A percentile compares a stretch with the other conserved stretches of the same genome.
These are phyloP conservation scores for Epsilonema sp. DNA, from an alignment of 2,888 invertebrate species.

Conservation along the genomic window DNA sequence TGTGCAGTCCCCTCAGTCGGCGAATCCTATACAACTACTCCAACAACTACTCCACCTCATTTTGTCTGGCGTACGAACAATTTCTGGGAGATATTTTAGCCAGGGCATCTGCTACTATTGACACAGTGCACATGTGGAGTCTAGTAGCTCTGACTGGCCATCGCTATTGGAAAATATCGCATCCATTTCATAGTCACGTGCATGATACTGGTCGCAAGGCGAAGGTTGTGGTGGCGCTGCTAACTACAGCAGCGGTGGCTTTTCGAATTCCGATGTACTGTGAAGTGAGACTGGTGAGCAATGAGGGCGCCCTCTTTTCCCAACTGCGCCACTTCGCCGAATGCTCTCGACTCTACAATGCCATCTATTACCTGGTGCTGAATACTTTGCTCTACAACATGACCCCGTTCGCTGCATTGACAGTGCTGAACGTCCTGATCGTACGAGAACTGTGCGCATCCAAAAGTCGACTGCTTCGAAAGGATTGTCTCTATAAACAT, in stretches of 20 bases:
- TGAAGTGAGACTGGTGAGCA: conserved; percentile 1
- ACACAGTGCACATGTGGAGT: conserved; percentile 3
- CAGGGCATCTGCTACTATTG: neutral
- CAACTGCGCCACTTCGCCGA: too few relatives aligned
- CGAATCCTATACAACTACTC: too few relatives aligned
- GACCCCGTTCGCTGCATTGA: neutral
- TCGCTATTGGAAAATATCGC: conserved; percentile 6
- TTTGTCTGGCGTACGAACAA: neutral
- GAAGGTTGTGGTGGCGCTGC: neutral
- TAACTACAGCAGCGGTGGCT: neutral
- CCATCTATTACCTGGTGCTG: neutral
- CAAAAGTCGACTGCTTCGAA: neutral
- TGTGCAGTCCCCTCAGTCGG: too few relatives aligned
- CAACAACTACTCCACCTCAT: too few relatives aligned
- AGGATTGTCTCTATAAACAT: neutral
- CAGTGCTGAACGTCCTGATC: neutral
- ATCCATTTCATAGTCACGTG: neutral
- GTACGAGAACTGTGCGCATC: neutral
- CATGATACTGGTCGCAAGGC: neutral
- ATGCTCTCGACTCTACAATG: neutral
- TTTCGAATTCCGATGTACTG: conserved; percentile 1
- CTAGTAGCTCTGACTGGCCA: conserved; percentile 5
- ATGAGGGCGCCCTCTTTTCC: neutral
- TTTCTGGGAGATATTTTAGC: neutral
- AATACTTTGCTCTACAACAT: conserved; percentile 1